phyloP scores from a whole-genome alignment of 2,888 invertebrate genomes.

The Pemphredon lugubris region DNA sequence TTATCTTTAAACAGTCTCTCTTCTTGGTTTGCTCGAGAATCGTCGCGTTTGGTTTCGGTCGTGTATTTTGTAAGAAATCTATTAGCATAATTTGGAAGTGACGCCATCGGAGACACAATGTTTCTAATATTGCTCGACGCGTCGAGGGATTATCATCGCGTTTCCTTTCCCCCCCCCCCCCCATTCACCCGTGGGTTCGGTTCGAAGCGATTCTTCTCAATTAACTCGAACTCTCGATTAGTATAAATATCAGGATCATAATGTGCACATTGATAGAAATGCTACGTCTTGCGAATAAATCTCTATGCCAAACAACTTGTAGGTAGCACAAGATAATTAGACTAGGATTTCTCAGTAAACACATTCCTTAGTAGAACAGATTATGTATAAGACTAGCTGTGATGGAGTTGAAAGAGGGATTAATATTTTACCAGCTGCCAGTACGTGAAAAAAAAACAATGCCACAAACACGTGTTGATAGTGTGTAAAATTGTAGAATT shows the following conservation, averaged over 20 bases:
- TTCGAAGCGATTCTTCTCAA: conserved; percentile 1
- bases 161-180: neutral
- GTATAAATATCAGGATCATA: conserved; percentile 34
- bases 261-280: conserved; percentile 53
- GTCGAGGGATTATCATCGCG: neutral
- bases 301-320: conserved; percentile 68
- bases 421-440: conserved; percentile 58
- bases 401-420: conserved; percentile 64
- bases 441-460: conserved; percentile 50
- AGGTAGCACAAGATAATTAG: conserved; percentile 67
- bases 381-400: conserved; percentile 71
- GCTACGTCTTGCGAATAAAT: conserved; percentile 31
- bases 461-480: conserved; percentile 53
- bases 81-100: neutral
- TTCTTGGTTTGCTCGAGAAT: no score
- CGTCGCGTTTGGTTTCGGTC: neutral
- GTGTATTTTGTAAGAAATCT: neutral
- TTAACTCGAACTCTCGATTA: conserved; percentile 5
- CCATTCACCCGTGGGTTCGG: neutral
- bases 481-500: conserved; percentile 73
- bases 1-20: no score
- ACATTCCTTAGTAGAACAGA: conserved; percentile 69
- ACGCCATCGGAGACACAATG: no score
- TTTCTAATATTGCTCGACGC: conserved; percentile 28
- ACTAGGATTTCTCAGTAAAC: conserved; percentile 61